phyloP scores from a whole-genome alignment of 2,888 invertebrate genomes.

The Aphidoletes aphidimyza region DNA sequence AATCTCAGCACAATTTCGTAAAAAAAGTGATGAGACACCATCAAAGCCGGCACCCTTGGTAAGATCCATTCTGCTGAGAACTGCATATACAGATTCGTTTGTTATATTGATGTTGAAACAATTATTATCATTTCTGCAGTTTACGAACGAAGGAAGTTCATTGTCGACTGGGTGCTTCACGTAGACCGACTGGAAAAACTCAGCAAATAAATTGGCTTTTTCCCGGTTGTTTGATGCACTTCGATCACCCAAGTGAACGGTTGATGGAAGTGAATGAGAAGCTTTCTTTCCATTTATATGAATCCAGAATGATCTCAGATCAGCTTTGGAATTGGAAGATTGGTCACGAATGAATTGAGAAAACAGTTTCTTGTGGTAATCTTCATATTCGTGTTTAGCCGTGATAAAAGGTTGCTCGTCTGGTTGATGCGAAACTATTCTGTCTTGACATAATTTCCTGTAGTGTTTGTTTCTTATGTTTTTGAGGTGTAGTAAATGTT shows the following conservation, averaged over 20 bases:
- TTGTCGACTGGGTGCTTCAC: constrained; percentile 57
- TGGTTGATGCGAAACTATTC: background rate
- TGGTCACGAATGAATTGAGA: background rate
- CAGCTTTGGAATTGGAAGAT: background rate
- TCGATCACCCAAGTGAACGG: background rate
- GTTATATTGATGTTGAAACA: background rate
- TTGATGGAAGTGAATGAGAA: background rate
- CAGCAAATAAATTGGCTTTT: background rate
- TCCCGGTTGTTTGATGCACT: background rate
- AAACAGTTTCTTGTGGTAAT: background rate
- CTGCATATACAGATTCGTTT: background rate
- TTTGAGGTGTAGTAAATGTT: background rate
- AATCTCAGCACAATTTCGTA: background rate
- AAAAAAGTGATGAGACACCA: background rate
- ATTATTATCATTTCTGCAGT: background rate
- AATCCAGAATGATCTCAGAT: background rate
- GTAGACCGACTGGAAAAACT: constrained; percentile 71
- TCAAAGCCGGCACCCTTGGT: constrained; percentile 11
- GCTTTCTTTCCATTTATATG: background rate
- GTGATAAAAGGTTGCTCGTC: background rate
- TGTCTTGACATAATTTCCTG: background rate
- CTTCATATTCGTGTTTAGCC: background rate
- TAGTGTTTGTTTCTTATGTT: background rate
- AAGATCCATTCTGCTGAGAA: background rate
- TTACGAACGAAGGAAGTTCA: background rate